phyloP scores from a whole-genome alignment of 2,113 vertebrate species.

The Leptobrachium ailaonicum region DNA sequence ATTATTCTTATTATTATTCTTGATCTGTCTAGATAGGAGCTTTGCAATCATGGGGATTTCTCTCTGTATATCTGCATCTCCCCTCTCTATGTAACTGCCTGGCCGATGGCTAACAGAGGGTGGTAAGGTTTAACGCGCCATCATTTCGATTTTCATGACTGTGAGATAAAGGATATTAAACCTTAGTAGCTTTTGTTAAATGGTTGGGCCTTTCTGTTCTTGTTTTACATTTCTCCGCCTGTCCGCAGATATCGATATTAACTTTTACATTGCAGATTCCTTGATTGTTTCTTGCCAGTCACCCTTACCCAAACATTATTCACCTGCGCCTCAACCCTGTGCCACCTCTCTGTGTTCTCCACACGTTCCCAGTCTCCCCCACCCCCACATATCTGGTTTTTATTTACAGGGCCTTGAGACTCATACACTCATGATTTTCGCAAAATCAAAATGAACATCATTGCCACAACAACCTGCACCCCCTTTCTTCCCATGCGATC shows the following conservation, averaged over 20 bases:
- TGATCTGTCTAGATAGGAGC: slow-evolving; percentile 41
- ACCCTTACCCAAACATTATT: slow-evolving; percentile 29
- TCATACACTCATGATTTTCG: slow-evolving; percentile 40
- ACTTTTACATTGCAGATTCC: slow-evolving; percentile 46
- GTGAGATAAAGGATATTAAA: slow-evolving; percentile 32
- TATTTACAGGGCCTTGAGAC: slow-evolving; percentile 35
- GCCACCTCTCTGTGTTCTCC: not conserved
- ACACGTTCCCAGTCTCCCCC: not conserved
- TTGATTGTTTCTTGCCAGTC: slow-evolving; percentile 31
- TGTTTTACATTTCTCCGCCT: slow-evolving; percentile 4
- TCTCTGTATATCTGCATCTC: slow-evolving; percentile 42
- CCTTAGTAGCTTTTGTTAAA: slow-evolving; percentile 38
- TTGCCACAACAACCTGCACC: not conserved
- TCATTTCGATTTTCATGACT: slow-evolving; percentile 34
- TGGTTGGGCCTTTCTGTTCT: not conserved
- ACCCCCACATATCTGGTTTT: slow-evolving; percentile 18
- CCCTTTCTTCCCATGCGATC: not conserved
- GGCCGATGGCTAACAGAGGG: slow-evolving; percentile 35
- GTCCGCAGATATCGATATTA: slow-evolving; percentile 23
- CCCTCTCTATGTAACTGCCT: slow-evolving; percentile 27
- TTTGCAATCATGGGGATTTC: slow-evolving; percentile 15
- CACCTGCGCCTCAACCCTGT: slow-evolving; percentile 4
- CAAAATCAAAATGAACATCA: not conserved
- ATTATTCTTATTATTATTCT: not conserved
- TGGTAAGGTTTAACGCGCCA: slow-evolving; percentile 39